Percentiles rank a stretch among this genome's conserved stretches.
These are phyloP conservation scores for Merodon equestris DNA, from an alignment of 2,888 invertebrate genomes.

Conservation along the genomic window DNA sequence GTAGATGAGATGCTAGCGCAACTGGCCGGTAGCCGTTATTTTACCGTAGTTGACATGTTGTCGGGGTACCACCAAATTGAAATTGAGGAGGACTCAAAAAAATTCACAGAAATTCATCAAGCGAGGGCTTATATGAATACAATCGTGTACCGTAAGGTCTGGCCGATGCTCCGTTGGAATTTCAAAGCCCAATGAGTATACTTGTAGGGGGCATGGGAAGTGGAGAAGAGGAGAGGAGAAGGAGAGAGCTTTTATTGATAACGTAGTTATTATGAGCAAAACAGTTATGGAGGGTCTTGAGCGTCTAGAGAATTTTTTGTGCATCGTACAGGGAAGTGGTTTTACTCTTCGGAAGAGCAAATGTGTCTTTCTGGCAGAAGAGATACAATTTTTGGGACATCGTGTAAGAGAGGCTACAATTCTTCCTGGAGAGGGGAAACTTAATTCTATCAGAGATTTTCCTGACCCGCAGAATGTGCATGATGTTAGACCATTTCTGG, in stretches of 20 bases:
- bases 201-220: not conserved
- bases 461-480: not conserved
- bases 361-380: not conserved
- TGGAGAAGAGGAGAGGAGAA: too few relatives aligned
- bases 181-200: constrained; percentile 5
- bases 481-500: constrained; percentile 11
- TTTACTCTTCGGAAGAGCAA: not conserved
- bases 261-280: constrained; percentile 30
- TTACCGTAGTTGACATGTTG: constrained; percentile 72
- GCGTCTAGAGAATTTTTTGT: not conserved
- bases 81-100: constrained; percentile 48
- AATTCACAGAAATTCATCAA: constrained; percentile 57
- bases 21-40: too few relatives aligned
- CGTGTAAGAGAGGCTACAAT: not conserved
- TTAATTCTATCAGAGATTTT: not conserved
- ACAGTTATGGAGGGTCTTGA: constrained; percentile 15
- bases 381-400: constrained; percentile 16
- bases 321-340: not conserved
- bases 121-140: constrained; percentile 57
- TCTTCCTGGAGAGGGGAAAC: not conserved
- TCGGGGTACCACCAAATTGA: constrained; percentile 72
- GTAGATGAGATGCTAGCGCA: constrained; percentile 60
- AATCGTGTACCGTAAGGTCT: constrained; percentile 65
- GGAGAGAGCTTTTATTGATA: constrained; percentile 22
- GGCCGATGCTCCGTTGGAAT: constrained; percentile 33